Conservation (phyloP, 2,888 invertebrate species). For the Oasisia sp. region DNA sequence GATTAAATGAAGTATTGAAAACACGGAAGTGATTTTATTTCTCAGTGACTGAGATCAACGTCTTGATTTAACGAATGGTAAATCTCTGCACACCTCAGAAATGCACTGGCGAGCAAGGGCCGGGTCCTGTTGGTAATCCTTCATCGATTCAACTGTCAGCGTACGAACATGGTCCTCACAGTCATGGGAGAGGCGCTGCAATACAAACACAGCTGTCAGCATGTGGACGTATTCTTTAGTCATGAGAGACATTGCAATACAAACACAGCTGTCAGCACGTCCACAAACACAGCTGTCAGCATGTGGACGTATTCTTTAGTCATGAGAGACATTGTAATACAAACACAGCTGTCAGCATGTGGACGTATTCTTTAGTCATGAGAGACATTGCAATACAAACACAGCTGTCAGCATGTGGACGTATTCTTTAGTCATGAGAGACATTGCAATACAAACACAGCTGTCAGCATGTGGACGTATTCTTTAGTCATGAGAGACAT, state of each 20-base stretch:
- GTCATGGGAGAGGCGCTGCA: slow-evolving; percentile 70
- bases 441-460: background rate
- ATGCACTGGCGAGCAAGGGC: slow-evolving; percentile 83
- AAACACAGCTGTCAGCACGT: too few relatives aligned
- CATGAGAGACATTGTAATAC: background rate
- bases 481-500: background rate
- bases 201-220: background rate
- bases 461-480: background rate
- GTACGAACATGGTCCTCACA: slow-evolving; percentile 87
- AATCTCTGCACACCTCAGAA: slow-evolving; percentile 67
- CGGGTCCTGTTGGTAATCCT: slow-evolving; percentile 91
- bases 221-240: too few relatives aligned
- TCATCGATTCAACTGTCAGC: slow-evolving; percentile 87
- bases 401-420: background rate
- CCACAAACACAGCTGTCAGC: too few relatives aligned
- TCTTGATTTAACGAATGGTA: background rate
- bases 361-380: background rate
- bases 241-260: too few relatives aligned
- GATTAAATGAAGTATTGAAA: background rate
- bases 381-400: background rate
- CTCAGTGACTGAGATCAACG: background rate
- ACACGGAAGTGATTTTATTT: background rate
- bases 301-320: background rate
- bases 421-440: background rate
- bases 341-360: background rate